phyloP scores from a whole-genome alignment of 2,888 invertebrate genomes.

The Elaeidobius kamerunicus region DNA sequence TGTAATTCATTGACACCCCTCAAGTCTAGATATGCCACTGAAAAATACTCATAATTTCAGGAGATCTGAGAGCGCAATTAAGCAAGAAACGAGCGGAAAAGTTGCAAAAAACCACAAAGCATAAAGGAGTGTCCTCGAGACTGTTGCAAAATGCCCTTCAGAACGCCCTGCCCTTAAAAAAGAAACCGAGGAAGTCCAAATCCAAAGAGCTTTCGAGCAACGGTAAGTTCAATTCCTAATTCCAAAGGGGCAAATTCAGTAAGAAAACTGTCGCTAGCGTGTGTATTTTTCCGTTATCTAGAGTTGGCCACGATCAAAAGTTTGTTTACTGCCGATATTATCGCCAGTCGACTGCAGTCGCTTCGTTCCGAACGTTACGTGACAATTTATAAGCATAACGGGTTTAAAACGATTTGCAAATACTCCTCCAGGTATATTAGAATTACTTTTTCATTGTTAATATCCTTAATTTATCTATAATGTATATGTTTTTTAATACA shows the following conservation, averaged over 20 bases:
- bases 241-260: neutral
- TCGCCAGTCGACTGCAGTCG: conserved; percentile 32
- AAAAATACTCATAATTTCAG: too few relatives aligned
- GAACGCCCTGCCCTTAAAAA: conserved; percentile 51
- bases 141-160: conserved; percentile 54
- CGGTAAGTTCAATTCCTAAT: conserved; percentile 32
- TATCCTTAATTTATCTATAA: too few relatives aligned
- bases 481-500: too few relatives aligned
- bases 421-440: conserved; percentile 21
- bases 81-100: conserved; percentile 55
- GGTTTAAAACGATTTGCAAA: too few relatives aligned
- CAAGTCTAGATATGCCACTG: too few relatives aligned
- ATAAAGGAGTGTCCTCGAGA: conserved; percentile 50
- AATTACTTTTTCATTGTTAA: conserved; percentile 7
- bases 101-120: conserved; percentile 45
- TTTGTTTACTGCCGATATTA: conserved; percentile 37
- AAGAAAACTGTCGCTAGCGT: neutral
- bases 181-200: conserved; percentile 42
- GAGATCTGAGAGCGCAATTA: conserved; percentile 54
- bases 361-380: conserved; percentile 32
- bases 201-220: conserved; percentile 40
- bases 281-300: conserved; percentile 27
- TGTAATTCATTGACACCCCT: too few relatives aligned
- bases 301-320: conserved; percentile 35
- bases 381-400: conserved; percentile 33